These are phyloP conservation scores for Macroramphosus scolopax DNA, from an alignment of 2,797 vertebrate species.

Conservation along the genomic window DNA sequence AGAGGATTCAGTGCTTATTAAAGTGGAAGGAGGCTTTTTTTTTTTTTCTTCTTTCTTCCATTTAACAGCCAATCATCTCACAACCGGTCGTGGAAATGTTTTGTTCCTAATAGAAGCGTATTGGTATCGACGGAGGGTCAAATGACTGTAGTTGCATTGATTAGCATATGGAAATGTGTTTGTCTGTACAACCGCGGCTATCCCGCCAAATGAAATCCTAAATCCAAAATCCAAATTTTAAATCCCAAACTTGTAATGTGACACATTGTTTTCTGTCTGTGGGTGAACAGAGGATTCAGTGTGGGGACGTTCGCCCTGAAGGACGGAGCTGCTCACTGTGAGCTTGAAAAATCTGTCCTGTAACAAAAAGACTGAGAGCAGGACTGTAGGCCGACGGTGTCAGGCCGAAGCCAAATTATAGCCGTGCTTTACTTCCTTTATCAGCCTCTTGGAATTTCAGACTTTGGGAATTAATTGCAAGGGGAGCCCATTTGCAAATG, in stretches of 20 bases:
- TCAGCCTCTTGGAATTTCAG: slow-evolving; percentile 91
- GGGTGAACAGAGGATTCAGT: too few relatives aligned
- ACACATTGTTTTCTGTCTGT: too few relatives aligned
- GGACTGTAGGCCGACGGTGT: slow-evolving; percentile 45
- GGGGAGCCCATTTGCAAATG: slow-evolving; percentile 91
- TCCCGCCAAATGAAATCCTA: too few relatives aligned
- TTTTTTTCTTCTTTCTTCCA: slow-evolving; percentile 57
- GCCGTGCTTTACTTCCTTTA: slow-evolving; percentile 88
- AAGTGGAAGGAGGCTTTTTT: slow-evolving; percentile 67
- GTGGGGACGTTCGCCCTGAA: too few relatives aligned
- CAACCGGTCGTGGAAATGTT: slow-evolving; percentile 64
- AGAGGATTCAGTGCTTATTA: slow-evolving; percentile 70
- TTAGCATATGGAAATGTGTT: slow-evolving; percentile 49
- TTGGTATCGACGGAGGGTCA: slow-evolving; percentile 60
- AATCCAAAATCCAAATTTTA: too few relatives aligned
- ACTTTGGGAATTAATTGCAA: slow-evolving; percentile 85
- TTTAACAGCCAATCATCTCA: slow-evolving; percentile 71
- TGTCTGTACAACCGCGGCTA: too few relatives aligned
- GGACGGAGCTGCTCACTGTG: too few relatives aligned
- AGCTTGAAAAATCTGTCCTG: slow-evolving; percentile 23
- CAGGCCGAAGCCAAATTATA: slow-evolving; percentile 83
- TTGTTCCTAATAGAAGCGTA: slow-evolving; percentile 60
- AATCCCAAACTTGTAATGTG: too few relatives aligned
- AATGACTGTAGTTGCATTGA: slow-evolving; percentile 62
- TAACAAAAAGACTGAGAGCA: slow-evolving; percentile 31